Evolutionary conservation across 2,888 invertebrate species (phyloP).

Genomic region (Villa cingulata): DNA sequence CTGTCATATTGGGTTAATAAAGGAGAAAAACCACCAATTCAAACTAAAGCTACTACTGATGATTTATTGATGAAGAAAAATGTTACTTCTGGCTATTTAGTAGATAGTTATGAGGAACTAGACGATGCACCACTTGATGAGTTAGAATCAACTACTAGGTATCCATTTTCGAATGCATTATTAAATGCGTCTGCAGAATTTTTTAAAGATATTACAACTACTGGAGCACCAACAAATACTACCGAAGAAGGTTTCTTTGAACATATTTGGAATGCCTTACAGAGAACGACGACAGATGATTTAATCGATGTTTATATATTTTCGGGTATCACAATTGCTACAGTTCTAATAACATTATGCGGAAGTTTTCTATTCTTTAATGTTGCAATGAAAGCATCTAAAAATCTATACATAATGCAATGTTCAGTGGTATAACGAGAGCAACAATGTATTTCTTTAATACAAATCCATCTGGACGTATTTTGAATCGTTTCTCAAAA

Average conservation of each 20-base stretch:
- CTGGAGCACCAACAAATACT: not conserved
- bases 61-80: no score
- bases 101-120: no score
- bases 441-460: constrained; percentile 82
- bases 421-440: constrained; percentile 70
- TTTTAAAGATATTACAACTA: no score
- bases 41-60: no score
- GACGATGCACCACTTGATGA: no score
- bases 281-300: constrained; percentile 17
- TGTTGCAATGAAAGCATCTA: constrained; percentile 60
- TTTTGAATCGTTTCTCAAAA: constrained; percentile 80
- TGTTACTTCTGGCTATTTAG: no score
- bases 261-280: not conserved
- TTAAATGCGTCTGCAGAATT: no score
- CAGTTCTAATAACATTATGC: constrained; percentile 31
- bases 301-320: constrained; percentile 37
- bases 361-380: constrained; percentile 40
- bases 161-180: no score
- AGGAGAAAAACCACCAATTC: no score
- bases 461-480: constrained; percentile 66
- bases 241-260: not conserved
- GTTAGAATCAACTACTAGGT: no score
- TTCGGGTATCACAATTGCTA: constrained; percentile 35
- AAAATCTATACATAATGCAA: constrained; percentile 62
- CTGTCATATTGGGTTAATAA: no score